A percentile compares a stretch with the other conserved stretches of the same genome.
Evolutionary conservation across 2,888 invertebrate genomes (phyloP).

Genomic region (Spilosoma lubricipeda): DNA sequence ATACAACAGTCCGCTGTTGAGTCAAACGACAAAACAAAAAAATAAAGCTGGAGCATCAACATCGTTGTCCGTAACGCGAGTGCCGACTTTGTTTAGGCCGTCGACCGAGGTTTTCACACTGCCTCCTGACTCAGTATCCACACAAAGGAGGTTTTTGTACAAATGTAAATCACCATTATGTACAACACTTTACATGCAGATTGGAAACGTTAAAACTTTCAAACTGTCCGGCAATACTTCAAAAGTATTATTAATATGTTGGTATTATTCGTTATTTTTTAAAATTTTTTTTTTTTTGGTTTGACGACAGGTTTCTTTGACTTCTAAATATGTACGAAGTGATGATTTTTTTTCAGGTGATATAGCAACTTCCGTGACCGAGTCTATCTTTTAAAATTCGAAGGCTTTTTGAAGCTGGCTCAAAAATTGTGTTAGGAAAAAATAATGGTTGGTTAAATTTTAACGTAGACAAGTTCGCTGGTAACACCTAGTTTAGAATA

Average conservation of each 20-base stretch:
- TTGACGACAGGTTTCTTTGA: constrained; percentile 30
- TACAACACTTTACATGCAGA: constrained; percentile 77
- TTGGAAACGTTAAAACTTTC: constrained; percentile 66
- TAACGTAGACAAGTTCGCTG: too few species aligned
- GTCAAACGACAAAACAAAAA: constrained; percentile 3
- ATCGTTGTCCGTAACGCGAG: constrained; percentile 52
- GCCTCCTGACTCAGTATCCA: constrained; percentile 66
- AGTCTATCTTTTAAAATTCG: constrained; percentile 8
- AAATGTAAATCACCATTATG: constrained; percentile 82
- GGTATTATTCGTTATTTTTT: constrained; percentile 24
- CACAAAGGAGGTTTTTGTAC: constrained; percentile 76
- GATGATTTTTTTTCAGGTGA: constrained; percentile 17
- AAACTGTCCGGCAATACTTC: constrained; percentile 46
- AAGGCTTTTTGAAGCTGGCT: constrained; percentile 6
- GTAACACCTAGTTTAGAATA: too few species aligned
- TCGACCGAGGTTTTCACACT: constrained; percentile 76
- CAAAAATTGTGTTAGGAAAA: neutral
- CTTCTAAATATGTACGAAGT: constrained; percentile 27
- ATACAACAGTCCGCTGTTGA: neutral
- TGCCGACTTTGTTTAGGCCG: constrained; percentile 67
- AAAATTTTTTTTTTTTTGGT: constrained; percentile 45
- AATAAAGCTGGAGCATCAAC: constrained; percentile 48
- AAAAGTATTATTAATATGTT: constrained; percentile 50
- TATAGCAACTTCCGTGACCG: constrained; percentile 31
- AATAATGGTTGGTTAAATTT: too few species aligned